These are phyloP conservation scores for Circaetus gallicus DNA, from an alignment of 2,113 vertebrate genomes.

Conservation along the genomic window DNA sequence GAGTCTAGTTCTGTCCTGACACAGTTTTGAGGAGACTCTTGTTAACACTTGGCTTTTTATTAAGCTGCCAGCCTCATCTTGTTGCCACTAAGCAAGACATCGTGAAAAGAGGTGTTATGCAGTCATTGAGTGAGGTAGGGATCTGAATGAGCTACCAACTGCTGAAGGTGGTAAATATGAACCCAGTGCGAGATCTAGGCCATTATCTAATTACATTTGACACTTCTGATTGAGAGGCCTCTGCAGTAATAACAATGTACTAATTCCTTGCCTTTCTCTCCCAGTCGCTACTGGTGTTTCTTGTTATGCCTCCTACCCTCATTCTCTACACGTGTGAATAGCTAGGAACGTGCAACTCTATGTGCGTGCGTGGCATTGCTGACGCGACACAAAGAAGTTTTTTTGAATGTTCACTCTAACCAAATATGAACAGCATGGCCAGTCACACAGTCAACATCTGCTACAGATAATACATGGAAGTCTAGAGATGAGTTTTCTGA, in stretches of 20 bases:
- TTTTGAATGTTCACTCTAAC: not conserved
- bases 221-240: not conserved
- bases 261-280: not conserved
- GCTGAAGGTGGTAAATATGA: not conserved
- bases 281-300: not conserved
- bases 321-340: not conserved
- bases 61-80: not conserved
- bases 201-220: not conserved
- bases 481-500: not conserved
- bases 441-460: not conserved
- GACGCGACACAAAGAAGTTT: not conserved
- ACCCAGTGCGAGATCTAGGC: not conserved
- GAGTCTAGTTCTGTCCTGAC: not conserved
- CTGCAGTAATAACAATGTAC: not conserved
- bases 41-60: not conserved
- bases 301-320: not conserved
- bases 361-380: not conserved
- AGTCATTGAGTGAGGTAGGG: not conserved
- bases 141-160: not conserved
- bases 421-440: not conserved
- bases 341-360: fast-evolving
- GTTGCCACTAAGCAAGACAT: not conserved
- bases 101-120: not conserved
- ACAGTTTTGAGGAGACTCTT: not conserved
- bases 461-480: not conserved